These are phyloP conservation scores for Ochotona princeps DNA, from an alignment of 2,113 vertebrate species.

Conservation along the genomic window DNA sequence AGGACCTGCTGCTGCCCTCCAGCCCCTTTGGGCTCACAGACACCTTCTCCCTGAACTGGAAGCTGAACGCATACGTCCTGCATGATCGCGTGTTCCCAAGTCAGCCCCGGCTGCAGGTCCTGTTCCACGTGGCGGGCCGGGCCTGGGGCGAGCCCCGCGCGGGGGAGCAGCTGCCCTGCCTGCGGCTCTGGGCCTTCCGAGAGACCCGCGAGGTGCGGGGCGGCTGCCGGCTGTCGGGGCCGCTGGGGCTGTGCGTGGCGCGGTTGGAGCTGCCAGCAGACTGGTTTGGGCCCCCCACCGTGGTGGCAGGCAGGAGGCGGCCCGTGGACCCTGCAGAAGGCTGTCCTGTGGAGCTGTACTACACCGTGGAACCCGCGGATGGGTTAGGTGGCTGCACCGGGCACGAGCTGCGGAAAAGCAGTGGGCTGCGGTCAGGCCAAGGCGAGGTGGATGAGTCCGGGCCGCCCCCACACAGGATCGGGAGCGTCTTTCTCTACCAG, in stretches of 20 bases:
- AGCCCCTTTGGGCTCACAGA: conserved; percentile 85
- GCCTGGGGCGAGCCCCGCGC: conserved; percentile 88
- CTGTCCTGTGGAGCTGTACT: conserved; percentile 94
- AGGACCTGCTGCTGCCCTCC: conserved; percentile 88
- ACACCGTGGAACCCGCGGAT: conserved; percentile 84
- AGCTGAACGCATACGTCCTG: conserved; percentile 89
- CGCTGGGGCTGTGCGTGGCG: conserved; percentile 91
- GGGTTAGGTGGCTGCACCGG: conserved; percentile 85
- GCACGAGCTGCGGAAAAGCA: conserved; percentile 78
- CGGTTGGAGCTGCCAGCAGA: conserved; percentile 86
- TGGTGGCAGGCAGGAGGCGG: conserved; percentile 89
- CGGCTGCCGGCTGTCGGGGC: conserved; percentile 88
- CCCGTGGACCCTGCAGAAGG: conserved; percentile 83
- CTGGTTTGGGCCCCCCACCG: conserved; percentile 90
- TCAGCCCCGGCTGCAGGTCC: conserved; percentile 90
- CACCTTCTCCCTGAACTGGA: conserved; percentile 91
- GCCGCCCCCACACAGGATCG: conserved; percentile 93
- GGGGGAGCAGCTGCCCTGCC: conserved; percentile 89
- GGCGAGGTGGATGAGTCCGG: conserved; percentile 86
- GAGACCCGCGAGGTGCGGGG: conserved; percentile 92
- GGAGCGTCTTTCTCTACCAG: conserved; percentile 93
- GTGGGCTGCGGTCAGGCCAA: conserved; percentile 77
- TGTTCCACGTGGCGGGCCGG: conserved; percentile 92
- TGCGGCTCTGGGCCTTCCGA: conserved; percentile 92
- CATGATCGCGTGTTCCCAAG: conserved; percentile 88